phyloP scores from a whole-genome alignment of 2,113 vertebrate species.

The Salminus brasiliensis region DNA sequence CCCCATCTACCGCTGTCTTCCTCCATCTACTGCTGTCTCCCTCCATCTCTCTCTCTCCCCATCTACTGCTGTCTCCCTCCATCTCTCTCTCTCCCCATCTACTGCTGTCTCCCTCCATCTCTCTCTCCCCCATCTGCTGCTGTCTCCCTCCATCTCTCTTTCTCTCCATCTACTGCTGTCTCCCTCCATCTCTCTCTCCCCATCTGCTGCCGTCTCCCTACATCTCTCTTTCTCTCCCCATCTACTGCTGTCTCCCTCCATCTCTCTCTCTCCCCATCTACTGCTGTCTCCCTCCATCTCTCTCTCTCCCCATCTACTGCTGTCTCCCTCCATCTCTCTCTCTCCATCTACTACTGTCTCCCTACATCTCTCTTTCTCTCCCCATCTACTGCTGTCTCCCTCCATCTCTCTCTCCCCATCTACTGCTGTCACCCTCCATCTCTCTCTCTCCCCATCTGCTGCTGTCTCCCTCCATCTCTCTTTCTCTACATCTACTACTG shows the following conservation, averaged over 20 bases:
- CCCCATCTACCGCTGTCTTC: neutral
- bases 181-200: no score
- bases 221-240: no score
- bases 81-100: no score
- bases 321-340: neutral
- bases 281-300: neutral
- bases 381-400: neutral
- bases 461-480: neutral
- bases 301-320: neutral
- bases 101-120: no score
- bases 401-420: neutral
- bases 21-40: no score
- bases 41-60: neutral
- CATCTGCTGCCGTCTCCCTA: neutral
- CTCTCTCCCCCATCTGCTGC: no score
- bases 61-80: no score
- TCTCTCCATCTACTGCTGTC: no score
- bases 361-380: neutral
- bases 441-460: neutral
- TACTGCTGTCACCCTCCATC: neutral
- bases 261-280: neutral
- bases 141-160: no score
- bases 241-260: neutral
- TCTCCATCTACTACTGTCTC: neutral
- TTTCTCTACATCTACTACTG: neutral